Percentiles rank a stretch among this genome's conserved stretches.
Conservation (phyloP, 2,113 vertebrate genomes). For the Sterna hirundo region DNA sequence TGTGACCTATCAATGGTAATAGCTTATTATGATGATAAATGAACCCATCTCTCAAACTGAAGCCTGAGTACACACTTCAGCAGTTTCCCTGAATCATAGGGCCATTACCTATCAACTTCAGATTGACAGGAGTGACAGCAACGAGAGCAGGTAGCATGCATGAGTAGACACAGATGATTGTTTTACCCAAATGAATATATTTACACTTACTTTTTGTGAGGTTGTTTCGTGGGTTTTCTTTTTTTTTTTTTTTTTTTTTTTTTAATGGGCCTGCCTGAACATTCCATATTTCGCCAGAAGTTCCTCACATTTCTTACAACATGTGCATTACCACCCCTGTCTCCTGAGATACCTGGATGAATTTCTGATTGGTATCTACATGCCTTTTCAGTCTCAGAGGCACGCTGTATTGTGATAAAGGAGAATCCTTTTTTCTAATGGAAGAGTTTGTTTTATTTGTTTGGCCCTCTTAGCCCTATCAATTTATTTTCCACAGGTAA, state of each 20-base stretch:
- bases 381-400: background rate
- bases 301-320: background rate
- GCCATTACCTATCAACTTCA: conserved; percentile 77
- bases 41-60: conserved; percentile 82
- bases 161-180: conserved; percentile 73
- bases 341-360: conserved; percentile 1
- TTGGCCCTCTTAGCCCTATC: background rate
- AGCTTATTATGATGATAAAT: conserved; percentile 89
- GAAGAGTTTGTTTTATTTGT: background rate
- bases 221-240: background rate
- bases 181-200: conserved; percentile 77
- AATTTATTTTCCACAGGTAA: background rate
- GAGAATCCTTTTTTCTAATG: background rate
- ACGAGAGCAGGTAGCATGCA: conserved; percentile 58
- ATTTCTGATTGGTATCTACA: background rate
- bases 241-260: background rate
- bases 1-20: conserved; percentile 84
- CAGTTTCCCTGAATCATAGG: conserved; percentile 75
- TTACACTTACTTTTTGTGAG: conserved; percentile 62
- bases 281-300: background rate
- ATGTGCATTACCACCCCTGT: background rate
- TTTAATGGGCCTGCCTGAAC: background rate
- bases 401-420: background rate
- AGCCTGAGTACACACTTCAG: conserved; percentile 77
- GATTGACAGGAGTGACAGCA: conserved; percentile 71